These are phyloP conservation scores for rabbit (Oryctolagus cuniculus) DNA, from an alignment of 2,113 vertebrate species.

Conservation along the genomic window DNA sequence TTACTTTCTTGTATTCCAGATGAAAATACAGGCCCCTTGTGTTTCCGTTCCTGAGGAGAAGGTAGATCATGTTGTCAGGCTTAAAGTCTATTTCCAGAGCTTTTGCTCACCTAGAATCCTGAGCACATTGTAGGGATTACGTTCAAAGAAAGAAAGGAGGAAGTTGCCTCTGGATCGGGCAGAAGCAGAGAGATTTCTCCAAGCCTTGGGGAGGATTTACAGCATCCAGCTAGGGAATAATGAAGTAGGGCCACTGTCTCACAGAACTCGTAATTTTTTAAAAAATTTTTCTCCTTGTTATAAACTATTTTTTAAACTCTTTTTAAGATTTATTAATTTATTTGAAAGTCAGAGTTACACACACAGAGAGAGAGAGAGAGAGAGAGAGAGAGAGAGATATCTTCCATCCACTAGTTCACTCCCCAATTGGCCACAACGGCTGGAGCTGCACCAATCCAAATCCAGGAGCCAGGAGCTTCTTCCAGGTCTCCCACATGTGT, in stretches of 20 bases:
- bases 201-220: background rate
- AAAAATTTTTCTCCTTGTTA: no score
- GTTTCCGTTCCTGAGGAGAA: background rate
- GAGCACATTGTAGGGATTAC: background rate
- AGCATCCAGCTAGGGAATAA: background rate
- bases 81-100: background rate
- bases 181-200: background rate
- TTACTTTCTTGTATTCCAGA: conserved; percentile 30
- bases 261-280: background rate
- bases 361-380: no score
- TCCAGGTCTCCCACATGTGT: no score
- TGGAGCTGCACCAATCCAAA: no score
- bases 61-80: background rate
- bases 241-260: background rate
- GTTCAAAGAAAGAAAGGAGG: background rate
- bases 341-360: no score
- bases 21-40: background rate
- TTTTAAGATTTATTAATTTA: no score
- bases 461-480: no score
- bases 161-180: background rate
- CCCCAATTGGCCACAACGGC: no score
- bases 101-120: background rate
- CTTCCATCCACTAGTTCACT: no score
- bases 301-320: no score
- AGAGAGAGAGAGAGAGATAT: no score